Percentiles rank a stretch among this genome's conserved stretches.
Conservation (phyloP, 2,888 invertebrate species). For the Agrotis segetum region DNA sequence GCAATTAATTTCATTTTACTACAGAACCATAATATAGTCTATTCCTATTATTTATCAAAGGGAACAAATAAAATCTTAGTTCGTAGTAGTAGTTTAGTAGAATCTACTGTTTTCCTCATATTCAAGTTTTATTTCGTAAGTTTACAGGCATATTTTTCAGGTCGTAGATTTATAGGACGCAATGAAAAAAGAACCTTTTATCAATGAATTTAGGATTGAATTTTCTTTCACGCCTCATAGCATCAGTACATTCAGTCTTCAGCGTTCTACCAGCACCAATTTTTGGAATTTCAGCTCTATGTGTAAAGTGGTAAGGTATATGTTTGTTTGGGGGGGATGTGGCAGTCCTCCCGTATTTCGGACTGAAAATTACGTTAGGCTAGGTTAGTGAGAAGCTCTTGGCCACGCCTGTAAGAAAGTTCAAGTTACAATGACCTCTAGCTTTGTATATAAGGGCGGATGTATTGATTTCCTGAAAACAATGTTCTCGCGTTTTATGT, state of each 20-base stretch:
- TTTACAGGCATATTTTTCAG: slow-evolving; percentile 7
- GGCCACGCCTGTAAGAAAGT: slow-evolving; percentile 7
- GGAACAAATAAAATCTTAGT: slow-evolving; percentile 12
- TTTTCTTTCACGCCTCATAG: slow-evolving; percentile 6
- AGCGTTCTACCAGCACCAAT: background rate
- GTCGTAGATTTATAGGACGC: background rate
- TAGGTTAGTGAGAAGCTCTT: slow-evolving; percentile 41
- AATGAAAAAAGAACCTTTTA: slow-evolving; percentile 5
- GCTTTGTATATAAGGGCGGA: background rate
- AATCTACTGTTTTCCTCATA: background rate
- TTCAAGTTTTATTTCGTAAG: slow-evolving; percentile 6
- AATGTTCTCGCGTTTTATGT: background rate
- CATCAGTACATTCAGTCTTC: background rate
- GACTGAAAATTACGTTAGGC: slow-evolving; percentile 31
- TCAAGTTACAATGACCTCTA: slow-evolving; percentile 27
- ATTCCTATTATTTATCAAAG: slow-evolving; percentile 8
- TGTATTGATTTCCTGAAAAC: background rate
- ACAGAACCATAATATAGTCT: background rate
- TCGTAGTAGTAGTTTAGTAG: too few relatives aligned
- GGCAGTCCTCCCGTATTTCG: background rate
- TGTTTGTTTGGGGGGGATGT: background rate
- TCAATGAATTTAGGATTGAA: background rate
- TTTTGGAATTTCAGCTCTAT: slow-evolving; percentile 22
- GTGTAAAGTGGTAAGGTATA: background rate
- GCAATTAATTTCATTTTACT: slow-evolving; percentile 33